A percentile compares a stretch with the other conserved stretches of the same genome.
phyloP scores from a whole-genome alignment of 2,113 vertebrate species.

The Andinoacara biseriatus region DNA sequence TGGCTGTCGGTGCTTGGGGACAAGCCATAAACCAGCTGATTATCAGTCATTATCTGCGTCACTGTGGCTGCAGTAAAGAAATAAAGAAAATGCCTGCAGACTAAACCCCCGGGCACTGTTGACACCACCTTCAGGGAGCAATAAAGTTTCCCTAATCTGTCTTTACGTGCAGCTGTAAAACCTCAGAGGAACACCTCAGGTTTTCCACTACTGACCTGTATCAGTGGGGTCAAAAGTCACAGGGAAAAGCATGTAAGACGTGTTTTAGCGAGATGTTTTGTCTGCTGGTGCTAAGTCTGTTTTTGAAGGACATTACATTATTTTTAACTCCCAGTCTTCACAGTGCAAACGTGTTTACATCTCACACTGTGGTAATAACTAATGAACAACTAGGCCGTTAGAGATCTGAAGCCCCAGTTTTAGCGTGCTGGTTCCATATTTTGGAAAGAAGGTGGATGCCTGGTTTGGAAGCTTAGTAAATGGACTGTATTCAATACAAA shows the following conservation, averaged over 20 bases:
- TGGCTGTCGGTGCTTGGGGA: slow-evolving; percentile 14
- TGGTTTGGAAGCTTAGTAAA: rapidly evolving
- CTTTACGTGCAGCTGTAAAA: slow-evolving; percentile 34
- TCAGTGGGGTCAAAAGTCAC: background rate
- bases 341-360: slow-evolving; percentile 2
- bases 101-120: rapidly evolving
- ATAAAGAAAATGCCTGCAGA: background rate
- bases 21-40: background rate
- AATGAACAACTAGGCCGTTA: background rate
- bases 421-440: background rate
- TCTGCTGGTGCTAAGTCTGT: rapidly evolving
- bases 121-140: background rate
- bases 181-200: background rate
- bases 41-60: background rate
- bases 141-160: background rate
- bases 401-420: background rate
- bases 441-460: background rate
- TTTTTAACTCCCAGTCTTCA: too few relatives aligned
- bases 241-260: background rate
- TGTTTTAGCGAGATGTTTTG: background rate
- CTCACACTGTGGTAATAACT: background rate
- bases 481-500: background rate
- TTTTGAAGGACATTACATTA: background rate
- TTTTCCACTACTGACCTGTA: background rate
- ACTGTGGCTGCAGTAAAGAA: background rate